Evolutionary conservation across 2,797 vertebrate genomes (phyloP), one percentile per base, ranked within the genome.

Genomic region (Sparidentex hasta): DNA sequence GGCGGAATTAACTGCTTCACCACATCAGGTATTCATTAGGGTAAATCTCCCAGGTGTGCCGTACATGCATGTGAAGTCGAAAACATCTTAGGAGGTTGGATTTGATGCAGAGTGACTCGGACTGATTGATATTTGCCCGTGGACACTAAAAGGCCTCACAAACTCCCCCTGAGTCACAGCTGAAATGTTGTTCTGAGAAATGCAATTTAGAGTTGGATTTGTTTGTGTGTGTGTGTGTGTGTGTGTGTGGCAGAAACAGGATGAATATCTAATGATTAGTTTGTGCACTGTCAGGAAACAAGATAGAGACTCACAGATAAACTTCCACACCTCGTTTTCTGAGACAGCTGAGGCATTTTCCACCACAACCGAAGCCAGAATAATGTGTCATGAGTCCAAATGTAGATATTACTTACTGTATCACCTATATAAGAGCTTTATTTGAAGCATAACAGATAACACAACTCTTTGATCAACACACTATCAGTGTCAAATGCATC

Each of bases 1-100:
- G 92, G 90, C 56, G 81, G 92, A 84, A 93, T 92, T 89, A 93
- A 92, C 82, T 76, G 89, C 89, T 77, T 43, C 71, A 38, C 65
- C 77, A 88, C 93, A 93, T 93, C 92, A 92, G 91, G 93, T 88
- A 88, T 90, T 93, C 88, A 92, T 93, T 93, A 94, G 46, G 86
- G 76, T 47, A 87, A 88, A 91, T 90, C 89, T 91, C 83, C 91
- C 92, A 93, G 92, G 90, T 93, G 91, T 90, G 87, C 80, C 62
- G 65, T 78, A 88, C 82, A 73, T 80, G 82, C 54, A 41, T 66
- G 81, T 50, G 0, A 74, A 85, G 80, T 75, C 52, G 66, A 71
- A 86, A 71, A 86, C 84, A 38, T 78, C 81, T 87, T 65, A 63
- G 83, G 80, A 76, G 70, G 78, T 29, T 81, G 57, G 80, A 27